A percentile compares a stretch with the other conserved stretches of the same genome.
Conservation (phyloP, 2,797 vertebrate genomes). For the Manis javanica region DNA sequence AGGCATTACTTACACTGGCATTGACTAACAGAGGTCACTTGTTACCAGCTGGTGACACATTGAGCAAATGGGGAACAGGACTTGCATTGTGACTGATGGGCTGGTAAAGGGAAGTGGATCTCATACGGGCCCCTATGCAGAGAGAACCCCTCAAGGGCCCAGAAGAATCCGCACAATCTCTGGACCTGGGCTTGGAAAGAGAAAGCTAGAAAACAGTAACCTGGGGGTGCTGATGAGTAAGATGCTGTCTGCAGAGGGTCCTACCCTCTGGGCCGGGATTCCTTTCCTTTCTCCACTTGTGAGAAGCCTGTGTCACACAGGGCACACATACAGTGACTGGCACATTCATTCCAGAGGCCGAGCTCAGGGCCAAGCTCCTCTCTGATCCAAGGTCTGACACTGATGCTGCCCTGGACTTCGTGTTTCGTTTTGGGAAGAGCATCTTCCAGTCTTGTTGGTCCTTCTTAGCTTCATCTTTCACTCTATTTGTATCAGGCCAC, state of each 20-base stretch:
- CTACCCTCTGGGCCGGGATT: neutral
- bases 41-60: neutral
- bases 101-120: neutral
- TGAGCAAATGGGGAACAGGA: neutral
- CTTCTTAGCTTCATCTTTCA: conserved; percentile 59
- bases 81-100: neutral
- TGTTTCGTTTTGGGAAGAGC: conserved; percentile 67
- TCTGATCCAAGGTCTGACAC: conserved; percentile 56
- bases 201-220: neutral
- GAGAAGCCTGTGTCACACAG: neutral
- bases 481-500: conserved; percentile 52
- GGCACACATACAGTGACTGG: neutral
- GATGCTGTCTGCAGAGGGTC: neutral
- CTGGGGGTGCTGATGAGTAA: neutral
- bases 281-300: conserved; percentile 3
- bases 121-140: neutral
- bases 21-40: neutral
- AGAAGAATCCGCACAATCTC: neutral
- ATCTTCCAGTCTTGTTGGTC: conserved; percentile 63
- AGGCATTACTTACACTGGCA: neutral
- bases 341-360: neutral
- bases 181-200: neutral
- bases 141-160: neutral
- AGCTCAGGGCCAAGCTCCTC: conserved; percentile 55
- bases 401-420: conserved; percentile 46